A percentile compares a stretch with the other conserved stretches of the same genome.
Conservation (phyloP, 1,140 invertebrate genomes). For the Drosophila sechellia region DNA sequence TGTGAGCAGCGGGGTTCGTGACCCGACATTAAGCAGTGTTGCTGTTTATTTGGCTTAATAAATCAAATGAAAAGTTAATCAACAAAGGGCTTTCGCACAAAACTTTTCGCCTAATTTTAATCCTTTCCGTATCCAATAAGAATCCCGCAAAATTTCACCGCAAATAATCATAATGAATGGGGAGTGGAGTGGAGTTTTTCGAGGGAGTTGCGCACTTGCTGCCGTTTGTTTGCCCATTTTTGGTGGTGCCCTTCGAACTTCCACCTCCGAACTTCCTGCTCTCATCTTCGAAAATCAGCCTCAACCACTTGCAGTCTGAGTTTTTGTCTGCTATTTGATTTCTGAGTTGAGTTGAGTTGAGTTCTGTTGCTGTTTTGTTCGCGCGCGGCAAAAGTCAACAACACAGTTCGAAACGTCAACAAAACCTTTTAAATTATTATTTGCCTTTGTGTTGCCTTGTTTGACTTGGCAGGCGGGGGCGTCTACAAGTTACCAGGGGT, state of each 20-base stretch:
- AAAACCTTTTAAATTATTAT: constrained; percentile 84
- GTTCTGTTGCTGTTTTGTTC: constrained; percentile 73
- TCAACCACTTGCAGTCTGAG: constrained; percentile 73
- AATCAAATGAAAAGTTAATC: constrained; percentile 82
- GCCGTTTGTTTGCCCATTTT: constrained; percentile 44
- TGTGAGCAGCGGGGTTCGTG: constrained; percentile 55
- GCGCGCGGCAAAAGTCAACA: constrained; percentile 82
- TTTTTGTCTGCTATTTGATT: constrained; percentile 53
- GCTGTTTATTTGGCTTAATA: constrained; percentile 71
- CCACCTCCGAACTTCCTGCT: constrained; percentile 13
- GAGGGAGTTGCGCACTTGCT: constrained; percentile 5
- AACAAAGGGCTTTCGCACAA: constrained; percentile 65
- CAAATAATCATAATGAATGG: constrained; percentile 84
- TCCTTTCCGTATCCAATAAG: constrained; percentile 81
- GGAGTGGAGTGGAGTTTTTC: neutral
- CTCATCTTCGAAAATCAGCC: constrained; percentile 25
- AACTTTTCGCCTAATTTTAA: constrained; percentile 81
- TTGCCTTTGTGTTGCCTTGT: constrained; percentile 80
- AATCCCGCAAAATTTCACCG: constrained; percentile 78
- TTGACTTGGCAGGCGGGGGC: constrained; percentile 64
- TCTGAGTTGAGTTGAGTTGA: constrained; percentile 22
- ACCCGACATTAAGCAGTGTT: constrained; percentile 51
- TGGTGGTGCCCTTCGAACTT: constrained; percentile 31
- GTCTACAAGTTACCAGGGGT: constrained; percentile 7
- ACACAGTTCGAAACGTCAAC: constrained; percentile 83